Evolutionary conservation across 2,797 vertebrate species (phyloP).

Genomic region (Lophotriccus pileatus): DNA sequence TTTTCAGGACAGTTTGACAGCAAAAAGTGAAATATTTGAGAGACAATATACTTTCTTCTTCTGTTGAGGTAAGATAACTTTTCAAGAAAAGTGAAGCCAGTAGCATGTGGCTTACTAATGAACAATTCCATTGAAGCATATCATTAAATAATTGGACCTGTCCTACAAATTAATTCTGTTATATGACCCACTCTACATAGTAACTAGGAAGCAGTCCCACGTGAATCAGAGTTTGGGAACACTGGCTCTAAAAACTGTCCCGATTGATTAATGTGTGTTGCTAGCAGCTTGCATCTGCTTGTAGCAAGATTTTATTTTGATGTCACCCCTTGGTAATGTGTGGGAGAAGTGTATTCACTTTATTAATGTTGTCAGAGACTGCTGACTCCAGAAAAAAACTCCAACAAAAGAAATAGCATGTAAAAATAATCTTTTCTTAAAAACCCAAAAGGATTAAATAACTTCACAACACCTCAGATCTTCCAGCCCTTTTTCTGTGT

Average conservation of each 20-base stretch:
- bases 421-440: neutral
- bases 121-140: neutral
- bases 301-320: neutral
- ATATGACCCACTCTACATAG: neutral
- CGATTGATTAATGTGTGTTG: neutral
- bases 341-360: neutral
- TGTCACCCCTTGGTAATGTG: neutral
- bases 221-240: neutral
- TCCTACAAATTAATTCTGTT: neutral
- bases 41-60: fast-evolving
- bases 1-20: neutral
- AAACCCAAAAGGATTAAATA: neutral
- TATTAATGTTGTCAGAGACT: neutral
- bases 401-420: neutral
- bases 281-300: neutral
- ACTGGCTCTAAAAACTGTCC: neutral
- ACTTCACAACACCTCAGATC: neutral
- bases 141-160: neutral
- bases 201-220: neutral
- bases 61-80: neutral
- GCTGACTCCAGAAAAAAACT: neutral
- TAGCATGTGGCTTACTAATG: neutral
- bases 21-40: neutral
- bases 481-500: neutral
- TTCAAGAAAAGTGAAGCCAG: neutral